Evolutionary conservation across 2,888 invertebrate species (phyloP).

Genomic region (Agrotis clavis): DNA sequence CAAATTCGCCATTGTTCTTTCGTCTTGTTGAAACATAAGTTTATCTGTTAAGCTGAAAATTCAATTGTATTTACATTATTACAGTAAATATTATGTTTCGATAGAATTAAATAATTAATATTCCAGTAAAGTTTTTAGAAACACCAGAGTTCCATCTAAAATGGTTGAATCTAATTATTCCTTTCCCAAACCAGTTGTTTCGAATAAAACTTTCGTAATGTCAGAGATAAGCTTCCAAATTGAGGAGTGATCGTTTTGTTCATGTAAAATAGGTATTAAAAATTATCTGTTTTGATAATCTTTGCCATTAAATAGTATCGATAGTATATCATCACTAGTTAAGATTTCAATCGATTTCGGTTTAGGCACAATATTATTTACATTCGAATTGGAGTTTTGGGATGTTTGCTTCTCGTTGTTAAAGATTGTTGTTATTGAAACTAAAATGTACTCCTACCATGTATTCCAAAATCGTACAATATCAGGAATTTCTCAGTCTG

Average conservation of each 20-base stretch:
- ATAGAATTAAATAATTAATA: neutral
- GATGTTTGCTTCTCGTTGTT: constrained; percentile 31
- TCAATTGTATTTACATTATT: neutral
- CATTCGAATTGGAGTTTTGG: constrained; percentile 30
- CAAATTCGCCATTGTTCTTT: too few species aligned
- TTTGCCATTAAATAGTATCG: constrained; percentile 56
- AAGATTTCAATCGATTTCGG: constrained; percentile 52
- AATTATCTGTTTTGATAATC: constrained; percentile 60
- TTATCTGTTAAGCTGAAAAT: too few species aligned
- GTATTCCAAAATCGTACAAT: too few species aligned
- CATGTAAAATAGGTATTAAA: constrained; percentile 57
- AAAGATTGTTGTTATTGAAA: constrained; percentile 3
- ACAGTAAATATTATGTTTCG: neutral
- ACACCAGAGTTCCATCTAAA: constrained; percentile 65
- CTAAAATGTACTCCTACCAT: neutral
- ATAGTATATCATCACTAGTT: constrained; percentile 52
- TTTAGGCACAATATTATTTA: constrained; percentile 25
- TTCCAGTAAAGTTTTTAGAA: constrained; percentile 62
- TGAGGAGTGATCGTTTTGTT: constrained; percentile 59
- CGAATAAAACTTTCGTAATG: constrained; percentile 70
- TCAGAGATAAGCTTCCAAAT: constrained; percentile 68
- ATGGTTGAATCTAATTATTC: constrained; percentile 70
- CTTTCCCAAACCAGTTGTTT: constrained; percentile 72
- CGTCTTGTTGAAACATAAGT: too few species aligned
- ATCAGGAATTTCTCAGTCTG: too few species aligned